Conservation (phyloP, 2,888 invertebrate genomes). For the Mesorhabditis spiculigera region DNA sequence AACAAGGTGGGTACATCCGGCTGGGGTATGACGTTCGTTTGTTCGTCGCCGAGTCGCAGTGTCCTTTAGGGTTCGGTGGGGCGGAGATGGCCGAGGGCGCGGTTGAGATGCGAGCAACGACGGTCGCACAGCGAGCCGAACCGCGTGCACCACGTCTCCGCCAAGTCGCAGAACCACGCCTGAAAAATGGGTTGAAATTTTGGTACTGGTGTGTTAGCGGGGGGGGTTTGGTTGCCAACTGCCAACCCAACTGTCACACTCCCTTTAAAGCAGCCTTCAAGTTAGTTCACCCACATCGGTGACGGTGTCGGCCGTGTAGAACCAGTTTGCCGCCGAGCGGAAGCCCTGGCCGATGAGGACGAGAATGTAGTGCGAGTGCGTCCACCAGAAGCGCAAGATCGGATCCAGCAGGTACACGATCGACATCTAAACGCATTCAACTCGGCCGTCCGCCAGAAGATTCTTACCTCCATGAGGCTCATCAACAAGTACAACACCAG, state of each 20-base stretch:
- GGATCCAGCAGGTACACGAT: conserved; percentile 1
- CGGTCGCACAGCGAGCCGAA: neutral
- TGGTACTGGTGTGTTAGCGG: too few species aligned
- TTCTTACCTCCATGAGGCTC: neutral
- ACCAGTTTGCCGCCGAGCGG: neutral
- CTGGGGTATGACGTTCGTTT: too few species aligned
- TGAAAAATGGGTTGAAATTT: neutral
- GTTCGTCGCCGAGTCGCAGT: too few species aligned
- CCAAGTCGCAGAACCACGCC: conserved; percentile 2
- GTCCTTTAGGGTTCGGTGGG: neutral
- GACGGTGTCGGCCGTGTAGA: neutral
- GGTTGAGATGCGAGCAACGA: conserved; percentile 4
- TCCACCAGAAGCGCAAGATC: neutral
- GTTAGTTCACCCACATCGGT: neutral
- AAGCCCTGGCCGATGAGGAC: neutral
- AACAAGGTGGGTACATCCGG: too few species aligned
- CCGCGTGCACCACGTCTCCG: neutral
- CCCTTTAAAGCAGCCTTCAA: too few species aligned
- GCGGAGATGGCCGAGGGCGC: neutral
- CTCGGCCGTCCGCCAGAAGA: neutral
- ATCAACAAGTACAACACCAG: neutral
- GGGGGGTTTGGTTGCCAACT: too few species aligned
- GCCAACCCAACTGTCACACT: too few species aligned
- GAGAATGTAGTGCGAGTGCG: neutral
- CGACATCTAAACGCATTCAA: neutral